Base-by-base conservation (phyloP, 1,140 invertebrate species). In the Harpegnathos saltator region DNA sequence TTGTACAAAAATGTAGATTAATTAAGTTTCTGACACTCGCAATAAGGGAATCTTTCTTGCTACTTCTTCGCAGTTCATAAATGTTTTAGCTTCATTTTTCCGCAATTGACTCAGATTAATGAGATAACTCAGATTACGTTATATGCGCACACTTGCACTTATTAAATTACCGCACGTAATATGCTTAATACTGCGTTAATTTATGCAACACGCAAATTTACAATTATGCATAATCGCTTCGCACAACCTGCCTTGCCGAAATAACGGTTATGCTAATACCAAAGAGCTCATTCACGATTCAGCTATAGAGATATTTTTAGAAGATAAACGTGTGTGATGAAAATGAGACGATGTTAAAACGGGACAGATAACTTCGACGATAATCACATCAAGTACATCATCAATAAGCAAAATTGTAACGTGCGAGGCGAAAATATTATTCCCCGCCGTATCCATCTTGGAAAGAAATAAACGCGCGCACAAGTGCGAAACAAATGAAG, bases 31-130 rank as follows among this genome's bases (percentile, higher is more conserved):
- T 15, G 17, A 74, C 33, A 9, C 63, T 3, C 26, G 19, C 11
- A 52, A 29, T 54, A 69, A 69, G 26, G 5, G 29, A n/a, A n/a
- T n/a, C 0, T n/a, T 33, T 5, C 5, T 33, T 33, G 29, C 1
- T 5, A n/a, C 0, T 78, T 54, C 33, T 29, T 1, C 7, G 4
- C 50, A 44, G 3, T 68, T 68, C 38, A 56, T 66, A 38, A n/a
- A 24, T 38, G n/a, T 38, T 26, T 48, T 72, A 65, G 5, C 4
- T 77, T 17, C 11, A 66, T 26, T 56, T 77, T 78, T 78, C 29
- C 38, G 15, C 29, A 38, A 56, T 56, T 77, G 33, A 7, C 29
- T 24, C 44, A 11, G 1, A 11, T 1, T 44, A 44, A 44, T 44
- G 38, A 7, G 1, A 33, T 7, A 4, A 5, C 17, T 66, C 66